Evolutionary conservation across 2,113 vertebrate genomes (phyloP), one percentile per base, ranked within the genome.

Genomic region (Gulo gulo): DNA sequence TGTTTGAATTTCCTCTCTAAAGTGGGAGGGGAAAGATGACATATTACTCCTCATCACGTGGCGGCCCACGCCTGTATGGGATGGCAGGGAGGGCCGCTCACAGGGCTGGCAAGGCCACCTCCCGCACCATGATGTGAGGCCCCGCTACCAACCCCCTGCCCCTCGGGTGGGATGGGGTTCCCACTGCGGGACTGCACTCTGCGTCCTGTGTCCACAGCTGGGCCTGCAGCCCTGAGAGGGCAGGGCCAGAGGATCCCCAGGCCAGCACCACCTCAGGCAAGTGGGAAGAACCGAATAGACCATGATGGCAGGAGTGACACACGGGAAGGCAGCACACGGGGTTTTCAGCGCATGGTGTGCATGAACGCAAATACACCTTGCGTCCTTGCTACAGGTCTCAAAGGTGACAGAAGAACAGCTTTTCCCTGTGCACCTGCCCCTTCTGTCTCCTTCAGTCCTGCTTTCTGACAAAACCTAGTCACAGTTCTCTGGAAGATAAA

Each of bases 1-100:
- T 4, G 52, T 96, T 23, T 98, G 97, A 31, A 99, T 95, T 93
- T 99, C 98, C 73, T 98, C 98, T 63, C 99, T 99, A 11, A 3
- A 4, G 79, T 1, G 39, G 88, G 39, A 96, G 95, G 88, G 83
- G 67, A 95, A 80, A 97, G n/a, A 86, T 11, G 23, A 7, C 6
- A 0, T 3, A 10, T 80, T 6, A 76, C 65, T 80, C 10, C 57
- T 7, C 36, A 5, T 4, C 21, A 3, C 0, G 2, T 31, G 0
- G 47, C 0, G 7, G 31, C 16, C 5, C 29, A 23, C 2, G 14
- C 18, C 45, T 2, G 2, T 5, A 21, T 0, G 42, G 13, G 59
- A 36, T 4, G 1, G 67, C 2, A 4, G 52, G 20, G 45, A 16
- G 0, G n/a, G 45, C 11, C 0, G 52, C 45, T 23, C 16, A 24